phyloP scores from a whole-genome alignment of 2,113 vertebrate genomes.

The Oryctolagus cuniculus region mOryCun1.1 NC_091434.1:40532001-40532500 shows the following conservation, averaged over 20 bases:
- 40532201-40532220: not conserved
- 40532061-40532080: not conserved
- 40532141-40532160: no score
- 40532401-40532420: constrained; percentile 17
- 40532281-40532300: not conserved
- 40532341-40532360: not conserved
- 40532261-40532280: constrained; percentile 12
- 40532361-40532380: not conserved
- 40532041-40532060: constrained; percentile 87
- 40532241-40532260: constrained; percentile 12
- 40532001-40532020: constrained; percentile 91
- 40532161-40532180: not conserved
- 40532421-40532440: not conserved
- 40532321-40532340: not conserved
- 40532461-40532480: constrained; percentile 24
- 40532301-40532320: constrained; percentile 33
- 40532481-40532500: not conserved
- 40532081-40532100: not conserved
- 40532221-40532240: not conserved
- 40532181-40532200: not conserved
- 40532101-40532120: not conserved
- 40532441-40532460: not conserved
- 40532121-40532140: not conserved
- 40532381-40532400: not conserved
- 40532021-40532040: constrained; percentile 96